These are phyloP conservation scores for Odobenus rosmarus DNA, from an alignment of 2,113 vertebrate genomes.

Conservation along the genomic window DNA sequence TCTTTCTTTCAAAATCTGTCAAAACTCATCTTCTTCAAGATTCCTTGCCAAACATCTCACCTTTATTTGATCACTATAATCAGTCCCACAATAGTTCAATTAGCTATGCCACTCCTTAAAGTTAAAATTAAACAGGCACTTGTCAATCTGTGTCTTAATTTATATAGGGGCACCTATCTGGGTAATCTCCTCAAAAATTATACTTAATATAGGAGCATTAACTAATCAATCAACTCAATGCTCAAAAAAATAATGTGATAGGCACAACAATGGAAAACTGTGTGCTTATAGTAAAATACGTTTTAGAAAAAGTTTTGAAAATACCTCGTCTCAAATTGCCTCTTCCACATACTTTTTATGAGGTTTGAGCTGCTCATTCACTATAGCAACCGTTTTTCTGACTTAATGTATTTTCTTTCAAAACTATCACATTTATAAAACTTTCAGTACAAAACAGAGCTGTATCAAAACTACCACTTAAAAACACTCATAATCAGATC, in stretches of 20 bases:
- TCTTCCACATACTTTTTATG: neutral
- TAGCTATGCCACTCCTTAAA: neutral
- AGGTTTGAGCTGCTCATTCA: neutral
- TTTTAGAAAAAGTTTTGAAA: constrained; percentile 28
- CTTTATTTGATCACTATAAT: constrained; percentile 42
- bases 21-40: constrained; percentile 38
- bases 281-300: neutral
- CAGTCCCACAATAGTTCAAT: constrained; percentile 28
- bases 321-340: neutral
- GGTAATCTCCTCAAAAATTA: neutral
- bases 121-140: constrained; percentile 23
- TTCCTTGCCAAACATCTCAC: constrained; percentile 35
- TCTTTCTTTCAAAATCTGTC: constrained; percentile 46
- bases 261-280: neutral
- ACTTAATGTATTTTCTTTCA: neutral
- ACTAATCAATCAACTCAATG: neutral
- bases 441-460: neutral
- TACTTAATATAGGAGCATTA: neutral
- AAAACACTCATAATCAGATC: neutral
- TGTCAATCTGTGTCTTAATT: constrained; percentile 39
- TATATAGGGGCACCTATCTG: neutral
- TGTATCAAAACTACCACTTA: neutral
- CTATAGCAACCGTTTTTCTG: neutral
- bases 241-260: constrained; percentile 30
- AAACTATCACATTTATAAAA: neutral